These are phyloP conservation scores for Acanthoscelides obtectus DNA, from an alignment of 2,888 invertebrate species.

Conservation along the genomic window DNA sequence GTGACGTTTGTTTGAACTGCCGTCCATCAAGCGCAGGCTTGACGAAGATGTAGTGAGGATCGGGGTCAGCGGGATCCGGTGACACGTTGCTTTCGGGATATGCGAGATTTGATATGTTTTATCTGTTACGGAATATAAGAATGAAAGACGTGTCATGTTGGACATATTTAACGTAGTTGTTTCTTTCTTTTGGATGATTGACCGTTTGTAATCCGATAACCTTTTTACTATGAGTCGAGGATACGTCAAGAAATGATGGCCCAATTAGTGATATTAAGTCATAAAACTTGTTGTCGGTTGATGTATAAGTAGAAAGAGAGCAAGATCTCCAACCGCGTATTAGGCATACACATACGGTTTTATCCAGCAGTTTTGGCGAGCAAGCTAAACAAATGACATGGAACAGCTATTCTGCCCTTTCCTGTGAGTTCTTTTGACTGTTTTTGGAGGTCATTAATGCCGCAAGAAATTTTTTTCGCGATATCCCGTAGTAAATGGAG, in stretches of 20 bases:
- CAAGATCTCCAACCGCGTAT: too few species aligned
- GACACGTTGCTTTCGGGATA: background rate
- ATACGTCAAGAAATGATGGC: background rate
- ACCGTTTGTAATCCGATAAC: background rate
- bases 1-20: conserved; percentile 23
- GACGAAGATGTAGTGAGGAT: background rate
- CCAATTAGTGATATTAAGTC: background rate
- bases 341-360: too few species aligned
- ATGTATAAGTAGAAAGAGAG: too few species aligned
- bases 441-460: too few species aligned
- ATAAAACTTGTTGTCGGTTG: background rate
- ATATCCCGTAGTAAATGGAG: too few species aligned
- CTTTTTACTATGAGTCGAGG: background rate
- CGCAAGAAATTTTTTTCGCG: too few species aligned
- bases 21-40: conserved; percentile 15
- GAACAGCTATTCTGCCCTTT: too few species aligned
- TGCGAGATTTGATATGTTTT: background rate
- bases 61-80: background rate
- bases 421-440: too few species aligned
- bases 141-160: background rate
- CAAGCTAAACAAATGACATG: too few species aligned
- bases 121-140: background rate
- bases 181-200: background rate
- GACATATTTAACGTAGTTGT: background rate
- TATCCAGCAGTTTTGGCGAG: too few species aligned